A percentile compares a stretch with the other conserved stretches of the same genome.
Evolutionary conservation across 2,888 invertebrate genomes (phyloP).

Genomic region (Hemicrepidius hirtus): DNA sequence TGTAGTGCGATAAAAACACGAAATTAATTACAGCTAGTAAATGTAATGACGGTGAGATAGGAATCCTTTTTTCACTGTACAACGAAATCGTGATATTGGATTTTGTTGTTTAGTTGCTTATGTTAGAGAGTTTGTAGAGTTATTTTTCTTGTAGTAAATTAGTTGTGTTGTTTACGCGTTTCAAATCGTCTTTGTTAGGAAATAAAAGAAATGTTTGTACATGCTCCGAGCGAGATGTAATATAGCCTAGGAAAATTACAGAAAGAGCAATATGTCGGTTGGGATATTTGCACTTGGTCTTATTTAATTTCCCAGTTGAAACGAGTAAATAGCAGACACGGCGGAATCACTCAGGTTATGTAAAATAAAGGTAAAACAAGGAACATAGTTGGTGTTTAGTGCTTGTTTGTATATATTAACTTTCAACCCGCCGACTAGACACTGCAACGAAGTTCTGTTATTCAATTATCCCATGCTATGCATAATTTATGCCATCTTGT

Average conservation of each 20-base stretch:
- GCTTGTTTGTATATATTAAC: slow-evolving; percentile 26
- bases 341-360: slow-evolving; percentile 12
- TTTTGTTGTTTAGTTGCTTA: too few species aligned
- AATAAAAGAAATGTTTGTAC: not conserved
- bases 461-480: slow-evolving; percentile 43
- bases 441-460: slow-evolving; percentile 38
- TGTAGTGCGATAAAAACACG: too few species aligned
- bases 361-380: slow-evolving; percentile 22
- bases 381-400: slow-evolving; percentile 15
- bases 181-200: not conserved
- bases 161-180: slow-evolving; percentile 7
- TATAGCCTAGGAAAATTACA: not conserved
- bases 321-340: slow-evolving; percentile 19
- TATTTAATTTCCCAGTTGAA: slow-evolving; percentile 38
- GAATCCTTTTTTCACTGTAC: too few species aligned
- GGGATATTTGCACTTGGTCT: slow-evolving; percentile 21
- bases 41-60: too few species aligned
- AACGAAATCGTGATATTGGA: too few species aligned
- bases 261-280: slow-evolving; percentile 1
- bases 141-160: not conserved
- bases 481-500: slow-evolving; percentile 48
- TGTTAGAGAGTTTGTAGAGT: too few species aligned
- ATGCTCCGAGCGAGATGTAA: not conserved
- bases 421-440: slow-evolving; percentile 29
- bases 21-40: too few species aligned